These are phyloP conservation scores for Apamea epomidion DNA, from an alignment of 2,888 invertebrate species.

Conservation along the genomic window DNA sequence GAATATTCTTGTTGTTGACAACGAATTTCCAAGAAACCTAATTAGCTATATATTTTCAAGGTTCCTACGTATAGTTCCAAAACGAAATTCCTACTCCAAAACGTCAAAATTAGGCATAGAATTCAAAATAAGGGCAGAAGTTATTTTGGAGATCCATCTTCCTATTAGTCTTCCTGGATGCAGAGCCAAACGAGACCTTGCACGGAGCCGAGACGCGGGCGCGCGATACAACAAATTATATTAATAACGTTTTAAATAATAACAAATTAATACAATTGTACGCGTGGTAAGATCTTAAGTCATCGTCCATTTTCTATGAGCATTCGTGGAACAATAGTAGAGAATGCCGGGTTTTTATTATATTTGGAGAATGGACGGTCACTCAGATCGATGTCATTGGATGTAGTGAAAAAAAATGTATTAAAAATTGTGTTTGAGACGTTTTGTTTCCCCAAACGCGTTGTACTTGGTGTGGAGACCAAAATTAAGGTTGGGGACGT, in stretches of 20 bases:
- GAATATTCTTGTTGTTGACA: slow-evolving; percentile 31
- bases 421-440: slow-evolving; percentile 84
- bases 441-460: slow-evolving; percentile 79
- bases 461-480: slow-evolving; percentile 83
- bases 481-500: slow-evolving; percentile 48
- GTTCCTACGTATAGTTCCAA: slow-evolving; percentile 77
- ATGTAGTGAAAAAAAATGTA: slow-evolving; percentile 86
- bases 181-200: slow-evolving; percentile 75
- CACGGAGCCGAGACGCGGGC: slow-evolving; percentile 77
- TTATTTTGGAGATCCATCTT: slow-evolving; percentile 75
- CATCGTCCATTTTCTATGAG: slow-evolving; percentile 76
- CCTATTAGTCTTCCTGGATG: slow-evolving; percentile 85
- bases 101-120: slow-evolving; percentile 57
- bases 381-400: slow-evolving; percentile 76
- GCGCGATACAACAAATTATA: slow-evolving; percentile 90
- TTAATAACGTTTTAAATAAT: slow-evolving; percentile 90
- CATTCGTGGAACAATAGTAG: slow-evolving; percentile 80
- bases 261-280: slow-evolving; percentile 89
- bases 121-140: slow-evolving; percentile 54
- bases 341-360: slow-evolving; percentile 82
- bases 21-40: slow-evolving; percentile 44
- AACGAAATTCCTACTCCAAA: slow-evolving; percentile 55
- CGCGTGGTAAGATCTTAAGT: slow-evolving; percentile 80
- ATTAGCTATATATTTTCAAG: slow-evolving; percentile 57
- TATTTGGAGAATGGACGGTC: slow-evolving; percentile 76